Evolutionary conservation across 1,140 invertebrate genomes (phyloP).

Genomic region (Bombus fervidus): DNA sequence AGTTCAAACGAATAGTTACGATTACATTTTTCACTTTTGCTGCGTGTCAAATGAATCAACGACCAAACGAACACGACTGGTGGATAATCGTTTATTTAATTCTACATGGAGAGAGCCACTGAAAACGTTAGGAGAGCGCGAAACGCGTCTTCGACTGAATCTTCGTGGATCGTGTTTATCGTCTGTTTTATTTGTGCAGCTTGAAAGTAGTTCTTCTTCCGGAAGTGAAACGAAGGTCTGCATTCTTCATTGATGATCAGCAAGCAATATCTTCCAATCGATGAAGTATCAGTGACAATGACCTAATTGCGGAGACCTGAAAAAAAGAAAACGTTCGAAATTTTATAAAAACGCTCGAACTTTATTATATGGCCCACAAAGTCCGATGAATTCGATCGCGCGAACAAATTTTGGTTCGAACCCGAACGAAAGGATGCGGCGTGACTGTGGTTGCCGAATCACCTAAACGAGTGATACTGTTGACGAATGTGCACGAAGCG

Average conservation of each 20-base stretch:
- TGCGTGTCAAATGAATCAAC: conserved; percentile 23
- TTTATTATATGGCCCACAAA: no score
- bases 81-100: conserved; percentile 32
- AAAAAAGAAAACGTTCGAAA: conserved; percentile 45
- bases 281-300: no score
- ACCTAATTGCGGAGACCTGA: conserved; percentile 36
- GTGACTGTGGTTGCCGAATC: no score
- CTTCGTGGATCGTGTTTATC: no score
- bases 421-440: no score
- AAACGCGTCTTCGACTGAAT: neutral
- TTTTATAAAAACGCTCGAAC: conserved; percentile 22
- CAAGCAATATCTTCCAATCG: neutral
- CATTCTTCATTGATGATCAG: conserved; percentile 19
- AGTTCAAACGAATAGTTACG: no score
- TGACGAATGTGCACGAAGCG: neutral
- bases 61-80: conserved; percentile 9
- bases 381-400: no score
- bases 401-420: no score
- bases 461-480: neutral
- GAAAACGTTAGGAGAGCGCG: neutral
- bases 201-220: neutral
- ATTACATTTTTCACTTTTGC: neutral
- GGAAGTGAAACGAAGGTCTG: no score
- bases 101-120: neutral
- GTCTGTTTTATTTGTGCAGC: no score